These are phyloP conservation scores for Branchipolynoe longqiensis DNA, from an alignment of 2,888 invertebrate genomes.

Conservation along the genomic window DNA sequence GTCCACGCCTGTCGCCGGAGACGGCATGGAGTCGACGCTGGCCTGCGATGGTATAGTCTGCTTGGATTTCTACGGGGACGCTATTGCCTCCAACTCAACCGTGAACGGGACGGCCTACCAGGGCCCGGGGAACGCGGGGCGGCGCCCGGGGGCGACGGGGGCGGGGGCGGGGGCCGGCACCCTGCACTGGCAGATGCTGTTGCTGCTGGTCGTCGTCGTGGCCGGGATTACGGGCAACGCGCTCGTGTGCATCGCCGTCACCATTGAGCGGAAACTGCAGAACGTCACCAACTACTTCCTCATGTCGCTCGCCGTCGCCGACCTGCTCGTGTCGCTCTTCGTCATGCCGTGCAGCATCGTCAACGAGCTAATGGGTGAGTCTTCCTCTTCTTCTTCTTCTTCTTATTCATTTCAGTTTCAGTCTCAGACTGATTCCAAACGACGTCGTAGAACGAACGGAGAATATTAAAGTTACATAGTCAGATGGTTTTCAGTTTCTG, in stretches of 20 bases:
- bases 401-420: no score
- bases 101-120: neutral
- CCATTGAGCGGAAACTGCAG: slow-evolving; percentile 93
- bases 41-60: slow-evolving; percentile 2
- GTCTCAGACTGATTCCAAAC: no score
- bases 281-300: slow-evolving; percentile 98
- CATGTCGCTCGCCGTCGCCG: slow-evolving; percentile 95
- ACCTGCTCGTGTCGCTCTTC: slow-evolving; percentile 94
- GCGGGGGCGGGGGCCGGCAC: slow-evolving; percentile 2
- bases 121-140: slow-evolving; percentile 9
- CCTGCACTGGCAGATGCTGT: slow-evolving; percentile 78
- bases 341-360: slow-evolving; percentile 98
- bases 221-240: slow-evolving; percentile 96
- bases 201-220: slow-evolving; percentile 91
- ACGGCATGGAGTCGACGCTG: slow-evolving; percentile 36
- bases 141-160: neutral
- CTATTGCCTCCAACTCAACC: slow-evolving; percentile 2
- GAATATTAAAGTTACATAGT: no score
- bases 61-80: slow-evolving; percentile 11
- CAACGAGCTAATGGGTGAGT: slow-evolving; percentile 95
- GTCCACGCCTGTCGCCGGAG: neutral
- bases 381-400: no score
- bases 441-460: no score
- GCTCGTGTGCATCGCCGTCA: slow-evolving; percentile 95
- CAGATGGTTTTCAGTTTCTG: no score